A percentile compares a stretch with the other conserved stretches of the same genome.
phyloP scores from a whole-genome alignment of 2,888 invertebrate species.

The Micoletzkya japonica region DNA sequence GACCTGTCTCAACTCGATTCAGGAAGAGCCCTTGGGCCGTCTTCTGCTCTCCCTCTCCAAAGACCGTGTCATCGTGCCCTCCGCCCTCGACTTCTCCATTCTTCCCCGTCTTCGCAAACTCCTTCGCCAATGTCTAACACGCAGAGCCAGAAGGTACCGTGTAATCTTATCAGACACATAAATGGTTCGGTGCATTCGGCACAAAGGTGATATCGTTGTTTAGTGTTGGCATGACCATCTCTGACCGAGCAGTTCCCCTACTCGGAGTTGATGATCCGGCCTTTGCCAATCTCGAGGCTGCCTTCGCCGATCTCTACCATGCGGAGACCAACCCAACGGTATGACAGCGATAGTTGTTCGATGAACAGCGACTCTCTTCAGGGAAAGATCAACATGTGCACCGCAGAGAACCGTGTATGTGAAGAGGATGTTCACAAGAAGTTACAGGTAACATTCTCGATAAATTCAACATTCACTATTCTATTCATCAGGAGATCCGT shows the following conservation, averaged over 20 bases:
- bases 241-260: constrained; percentile 2
- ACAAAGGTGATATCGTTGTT: neutral
- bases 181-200: too few relatives aligned
- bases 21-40: constrained; percentile 20
- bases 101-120: constrained; percentile 20
- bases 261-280: constrained; percentile 5
- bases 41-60: constrained; percentile 24
- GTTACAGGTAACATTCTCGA: neutral
- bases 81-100: constrained; percentile 26
- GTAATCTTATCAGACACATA: too few relatives aligned
- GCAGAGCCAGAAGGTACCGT: constrained; percentile 21
- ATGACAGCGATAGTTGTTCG: neutral
- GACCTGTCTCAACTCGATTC: neutral
- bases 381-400: constrained; percentile 25
- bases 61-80: constrained; percentile 17
- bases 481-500: constrained; percentile 1
- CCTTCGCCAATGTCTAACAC: constrained; percentile 4
- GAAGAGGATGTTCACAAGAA: constrained; percentile 9
- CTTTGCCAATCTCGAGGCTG: neutral
- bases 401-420: constrained; percentile 26
- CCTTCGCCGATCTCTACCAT: constrained; percentile 17
- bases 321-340: constrained; percentile 12
- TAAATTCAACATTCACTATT: neutral
- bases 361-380: neutral
- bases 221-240: constrained; percentile 25